phyloP scores from a whole-genome alignment of 2,113 vertebrate species.

The crab-eating macaque (Macaca fascicularis) region T2T-MFA8v1.1 NC_088378.1:97687001-97687500 shows the following conservation, averaged over 20 bases:
- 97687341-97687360: conserved; percentile 74
- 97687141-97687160: neutral
- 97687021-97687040: neutral
- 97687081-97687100: neutral
- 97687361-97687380: neutral
- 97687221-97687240: neutral
- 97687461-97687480: conserved; percentile 10
- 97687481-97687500: conserved; percentile 35
- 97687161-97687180: neutral
- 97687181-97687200: neutral
- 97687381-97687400: neutral
- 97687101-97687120: neutral
- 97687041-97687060: neutral
- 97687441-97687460: neutral
- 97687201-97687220: conserved; percentile 73
- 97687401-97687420: conserved; percentile 6
- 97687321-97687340: conserved; percentile 43
- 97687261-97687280: neutral
- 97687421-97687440: conserved; percentile 41
- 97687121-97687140: neutral
- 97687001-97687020: neutral
- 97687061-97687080: neutral
- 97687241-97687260: conserved; percentile 12
- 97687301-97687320: conserved; percentile 53
- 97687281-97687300: conserved; percentile 11